These are phyloP conservation scores for Epirrita christyi DNA, from an alignment of 2,888 invertebrate genomes.

Conservation along the genomic window DNA sequence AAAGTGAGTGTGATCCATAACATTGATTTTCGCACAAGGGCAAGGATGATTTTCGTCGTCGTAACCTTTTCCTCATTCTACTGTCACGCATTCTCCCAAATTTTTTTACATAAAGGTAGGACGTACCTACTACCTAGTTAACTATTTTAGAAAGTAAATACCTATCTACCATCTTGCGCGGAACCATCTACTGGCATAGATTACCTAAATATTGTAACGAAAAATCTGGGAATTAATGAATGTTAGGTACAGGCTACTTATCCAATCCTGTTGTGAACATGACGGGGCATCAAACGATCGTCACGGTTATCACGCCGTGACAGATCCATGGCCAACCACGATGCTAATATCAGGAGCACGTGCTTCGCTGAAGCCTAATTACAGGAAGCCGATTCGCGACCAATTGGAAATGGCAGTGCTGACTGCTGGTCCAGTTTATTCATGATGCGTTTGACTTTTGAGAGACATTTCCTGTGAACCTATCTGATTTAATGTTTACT, in stretches of 20 bases:
- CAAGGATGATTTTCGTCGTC: too few relatives aligned
- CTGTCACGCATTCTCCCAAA: too few relatives aligned
- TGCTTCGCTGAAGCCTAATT: slow-evolving; percentile 48
- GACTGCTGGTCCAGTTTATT: slow-evolving; percentile 32
- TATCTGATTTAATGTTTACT: background rate
- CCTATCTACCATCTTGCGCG: too few relatives aligned
- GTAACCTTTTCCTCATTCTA: too few relatives aligned
- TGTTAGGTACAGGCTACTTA: background rate
- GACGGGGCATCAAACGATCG: slow-evolving; percentile 27
- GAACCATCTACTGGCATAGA: too few relatives aligned
- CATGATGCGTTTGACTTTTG: slow-evolving; percentile 4
- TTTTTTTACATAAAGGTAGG: too few relatives aligned
- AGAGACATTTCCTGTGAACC: slow-evolving; percentile 25
- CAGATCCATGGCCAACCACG: slow-evolving; percentile 20
- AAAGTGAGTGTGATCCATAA: too few relatives aligned
- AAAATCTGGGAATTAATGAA: too few relatives aligned
- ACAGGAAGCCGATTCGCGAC: slow-evolving; percentile 56
- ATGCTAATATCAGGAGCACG: slow-evolving; percentile 30
- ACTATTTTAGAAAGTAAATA: too few relatives aligned
- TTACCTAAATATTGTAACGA: too few relatives aligned
- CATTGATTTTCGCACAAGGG: too few relatives aligned
- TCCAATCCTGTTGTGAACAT: slow-evolving; percentile 3
- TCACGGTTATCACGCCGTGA: slow-evolving; percentile 54
- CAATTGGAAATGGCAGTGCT: slow-evolving; percentile 54
- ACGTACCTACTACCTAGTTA: too few relatives aligned